Percentiles rank a stretch among this genome's conserved stretches.
Evolutionary conservation across 2,797 vertebrate species (phyloP).

Genomic region (Sibirionetta formosa): DNA sequence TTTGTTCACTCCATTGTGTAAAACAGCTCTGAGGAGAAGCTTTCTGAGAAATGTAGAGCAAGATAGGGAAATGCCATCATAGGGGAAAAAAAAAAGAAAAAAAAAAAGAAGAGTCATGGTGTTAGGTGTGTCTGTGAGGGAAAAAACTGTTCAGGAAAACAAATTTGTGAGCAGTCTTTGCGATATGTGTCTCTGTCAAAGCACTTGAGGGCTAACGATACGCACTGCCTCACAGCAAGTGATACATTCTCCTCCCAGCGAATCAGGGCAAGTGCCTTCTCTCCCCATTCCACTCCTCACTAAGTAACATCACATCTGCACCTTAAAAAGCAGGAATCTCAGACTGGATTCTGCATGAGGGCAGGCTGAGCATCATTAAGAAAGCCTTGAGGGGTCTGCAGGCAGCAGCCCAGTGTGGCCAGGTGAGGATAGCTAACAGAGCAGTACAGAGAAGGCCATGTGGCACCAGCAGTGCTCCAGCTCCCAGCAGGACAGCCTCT

Average conservation of each 20-base stretch:
- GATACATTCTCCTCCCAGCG: not conserved
- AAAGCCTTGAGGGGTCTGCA: not conserved
- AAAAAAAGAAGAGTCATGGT: not conserved
- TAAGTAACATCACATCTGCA: not conserved
- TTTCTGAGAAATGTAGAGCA: not conserved
- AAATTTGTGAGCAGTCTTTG: not conserved
- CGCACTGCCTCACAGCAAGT: not conserved
- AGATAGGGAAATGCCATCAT: not conserved
- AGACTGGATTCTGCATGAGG: not conserved
- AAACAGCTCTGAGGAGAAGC: not conserved
- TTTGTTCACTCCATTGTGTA: not conserved
- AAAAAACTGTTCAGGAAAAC: not conserved
- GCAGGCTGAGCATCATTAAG: not conserved
- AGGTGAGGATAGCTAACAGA: not conserved
- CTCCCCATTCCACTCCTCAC: not conserved
- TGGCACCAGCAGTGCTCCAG: constrained; percentile 56
- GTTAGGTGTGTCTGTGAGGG: not conserved
- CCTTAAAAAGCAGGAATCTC: not conserved
- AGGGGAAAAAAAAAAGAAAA: not conserved
- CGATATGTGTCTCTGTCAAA: not conserved
- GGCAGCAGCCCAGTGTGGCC: not conserved
- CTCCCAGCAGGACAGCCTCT: constrained; percentile 30
- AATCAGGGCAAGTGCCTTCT: not conserved
- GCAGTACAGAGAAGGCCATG: not conserved
- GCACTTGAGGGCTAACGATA: accelerated